A percentile compares a stretch with the other conserved stretches of the same genome.
Evolutionary conservation across 2,797 vertebrate genomes (phyloP).

Genomic region (Microctenopoma lineatum): DNA sequence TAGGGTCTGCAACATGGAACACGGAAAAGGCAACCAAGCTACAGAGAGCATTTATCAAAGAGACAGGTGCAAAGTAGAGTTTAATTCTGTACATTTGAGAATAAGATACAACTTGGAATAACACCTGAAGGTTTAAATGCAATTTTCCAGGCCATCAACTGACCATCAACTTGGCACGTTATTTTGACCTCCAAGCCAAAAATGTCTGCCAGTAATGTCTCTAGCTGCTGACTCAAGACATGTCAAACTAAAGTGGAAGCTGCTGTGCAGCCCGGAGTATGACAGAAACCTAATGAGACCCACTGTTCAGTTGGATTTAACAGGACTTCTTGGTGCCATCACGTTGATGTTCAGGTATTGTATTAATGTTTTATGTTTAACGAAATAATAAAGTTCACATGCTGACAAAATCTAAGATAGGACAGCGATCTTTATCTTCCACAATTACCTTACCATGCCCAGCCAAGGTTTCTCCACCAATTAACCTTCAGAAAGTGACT

Average conservation of each 20-base stretch:
- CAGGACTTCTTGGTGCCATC: conserved; percentile 12
- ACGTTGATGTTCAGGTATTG: conserved; percentile 23
- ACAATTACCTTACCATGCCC: conserved; percentile 55
- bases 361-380: conserved; percentile 35
- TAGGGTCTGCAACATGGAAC: conserved; percentile 38
- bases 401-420: conserved; percentile 52
- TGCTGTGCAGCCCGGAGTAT: conserved; percentile 19
- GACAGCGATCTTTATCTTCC: conserved; percentile 59
- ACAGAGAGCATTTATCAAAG: conserved; percentile 67
- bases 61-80: conserved; percentile 59
- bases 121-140: conserved; percentile 84
- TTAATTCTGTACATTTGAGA: conserved; percentile 74
- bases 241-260: conserved; percentile 41
- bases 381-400: conserved; percentile 50
- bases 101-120: conserved; percentile 76
- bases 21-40: conserved; percentile 22
- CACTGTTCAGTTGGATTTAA: conserved; percentile 29
- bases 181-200: conserved; percentile 66
- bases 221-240: conserved; percentile 80
- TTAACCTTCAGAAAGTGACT: conserved; percentile 74
- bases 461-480: conserved; percentile 62
- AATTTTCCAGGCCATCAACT: conserved; percentile 88
- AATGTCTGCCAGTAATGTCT: conserved; percentile 68
- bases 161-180: conserved; percentile 80
- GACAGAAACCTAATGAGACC: conserved; percentile 30